Percentiles rank a stretch among this genome's conserved stretches.
These are phyloP conservation scores for Lutraria rhynchaena DNA, from an alignment of 1,140 invertebrate species.

Conservation along the genomic window DNA sequence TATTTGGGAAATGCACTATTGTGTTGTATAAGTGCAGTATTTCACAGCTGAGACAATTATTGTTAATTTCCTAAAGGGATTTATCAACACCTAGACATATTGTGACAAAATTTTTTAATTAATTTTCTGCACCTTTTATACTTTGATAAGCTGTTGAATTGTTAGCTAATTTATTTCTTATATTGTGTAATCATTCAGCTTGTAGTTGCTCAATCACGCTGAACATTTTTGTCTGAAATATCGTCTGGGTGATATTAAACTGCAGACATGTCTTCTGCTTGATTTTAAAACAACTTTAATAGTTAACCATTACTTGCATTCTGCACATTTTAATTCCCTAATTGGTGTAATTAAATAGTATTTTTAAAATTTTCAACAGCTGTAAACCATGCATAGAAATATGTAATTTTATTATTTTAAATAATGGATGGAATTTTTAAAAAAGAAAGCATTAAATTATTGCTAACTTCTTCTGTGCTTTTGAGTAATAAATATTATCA, in stretches of 20 bases:
- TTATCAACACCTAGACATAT: constrained; percentile 47
- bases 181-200: constrained; percentile 8
- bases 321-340: no score
- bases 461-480: no score
- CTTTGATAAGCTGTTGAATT: constrained; percentile 31
- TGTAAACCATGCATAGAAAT: no score
- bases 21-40: constrained; percentile 18
- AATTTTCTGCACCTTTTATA: constrained; percentile 14
- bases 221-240: not conserved
- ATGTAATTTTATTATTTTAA: no score
- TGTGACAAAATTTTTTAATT: not conserved
- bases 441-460: no score
- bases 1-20: constrained; percentile 8
- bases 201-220: not conserved
- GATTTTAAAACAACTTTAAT: no score
- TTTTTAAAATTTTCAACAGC: no score
- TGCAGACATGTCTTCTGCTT: no score
- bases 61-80: constrained; percentile 27
- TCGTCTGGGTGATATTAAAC: not conserved
- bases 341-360: no score
- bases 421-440: no score
- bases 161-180: constrained; percentile 18
- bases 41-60: constrained; percentile 51
- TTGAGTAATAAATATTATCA: no score
- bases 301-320: no score